Evolutionary conservation across 2,113 vertebrate genomes (phyloP).

Genomic region (Xenopus borealis): DNA sequence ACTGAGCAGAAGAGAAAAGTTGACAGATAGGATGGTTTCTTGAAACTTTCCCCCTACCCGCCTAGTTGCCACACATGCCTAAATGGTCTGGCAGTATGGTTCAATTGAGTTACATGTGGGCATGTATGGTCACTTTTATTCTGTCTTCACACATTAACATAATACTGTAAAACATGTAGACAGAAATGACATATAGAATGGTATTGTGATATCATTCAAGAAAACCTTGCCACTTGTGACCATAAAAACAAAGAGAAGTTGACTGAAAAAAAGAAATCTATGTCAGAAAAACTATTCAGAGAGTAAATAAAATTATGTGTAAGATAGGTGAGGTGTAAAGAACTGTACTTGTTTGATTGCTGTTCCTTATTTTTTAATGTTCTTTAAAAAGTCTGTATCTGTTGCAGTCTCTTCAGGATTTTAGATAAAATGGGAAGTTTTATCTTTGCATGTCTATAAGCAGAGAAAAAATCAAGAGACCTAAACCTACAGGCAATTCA

Average conservation of each 20-base stretch:
- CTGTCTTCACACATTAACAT: too few species aligned
- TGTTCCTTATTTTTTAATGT: conserved; percentile 71
- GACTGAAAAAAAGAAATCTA: conserved; percentile 36
- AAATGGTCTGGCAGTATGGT: too few species aligned
- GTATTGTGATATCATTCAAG: too few species aligned
- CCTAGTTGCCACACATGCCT: too few species aligned
- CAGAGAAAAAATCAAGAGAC: conserved; percentile 74
- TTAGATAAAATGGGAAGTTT: conserved; percentile 81
- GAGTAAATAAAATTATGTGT: conserved; percentile 55
- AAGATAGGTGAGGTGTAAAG: conserved; percentile 54
- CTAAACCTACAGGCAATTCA: conserved; percentile 84
- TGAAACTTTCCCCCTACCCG: too few species aligned
- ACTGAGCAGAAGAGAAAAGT: too few species aligned
- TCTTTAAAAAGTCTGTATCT: conserved; percentile 55
- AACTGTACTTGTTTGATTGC: conserved; percentile 65
- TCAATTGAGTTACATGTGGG: too few species aligned
- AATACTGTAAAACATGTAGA: too few species aligned
- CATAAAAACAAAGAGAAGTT: conserved; percentile 41
- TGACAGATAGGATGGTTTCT: too few species aligned
- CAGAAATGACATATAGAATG: too few species aligned
- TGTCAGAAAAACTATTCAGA: neutral
- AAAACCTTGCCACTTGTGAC: conserved; percentile 2
- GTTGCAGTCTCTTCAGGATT: conserved; percentile 76
- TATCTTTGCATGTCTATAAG: conserved; percentile 81
- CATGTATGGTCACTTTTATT: too few species aligned